Evolutionary conservation across 2,113 vertebrate species (phyloP), one percentile per base, ranked within the genome.

Genomic region (Hemiprocne comata): DNA sequence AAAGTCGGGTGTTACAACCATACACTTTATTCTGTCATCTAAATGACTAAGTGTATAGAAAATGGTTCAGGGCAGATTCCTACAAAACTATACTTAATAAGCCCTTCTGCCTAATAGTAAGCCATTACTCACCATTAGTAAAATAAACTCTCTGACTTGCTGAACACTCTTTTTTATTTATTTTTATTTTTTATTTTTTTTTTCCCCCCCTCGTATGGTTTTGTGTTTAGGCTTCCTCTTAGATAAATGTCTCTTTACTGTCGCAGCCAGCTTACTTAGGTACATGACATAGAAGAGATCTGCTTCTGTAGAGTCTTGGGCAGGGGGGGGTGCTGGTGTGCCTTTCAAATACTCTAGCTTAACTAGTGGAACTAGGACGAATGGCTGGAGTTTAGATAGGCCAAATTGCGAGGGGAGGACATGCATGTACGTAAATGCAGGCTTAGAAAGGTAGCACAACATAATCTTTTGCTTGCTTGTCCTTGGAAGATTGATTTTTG

Each of bases 181-280:
- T 18, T 46, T 46, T 46, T 46, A 17, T 44, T 16, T 20, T n/a
- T 28, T 38, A 12, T 11, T 53, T 26, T 33, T 20, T 13, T 2
- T 0, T 1, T 25, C 20, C 20, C 46, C 20, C 19, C 2, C 5
- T 11, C 6, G 20, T 17, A 9, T 42, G 13, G 5, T 60, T 92
- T 80, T 79, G 31, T 51, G 15, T 72, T 76, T 79, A 55, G 17
- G 86, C 85, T 90, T 78, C 12, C 21, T 81, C 33, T 57, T 70
- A 36, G 23, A 46, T 86, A 69, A 75, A 65, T n/a, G 72, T 19
- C 17, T 55, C 13, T 31, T 31, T 87, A 65, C 31, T 86, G 6
- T 76, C 86, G 67, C 29, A 75, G 2, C 14, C 28, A 36, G 18
- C 33, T 48, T 18, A 48, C 17, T 76, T 67, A 75, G n/a, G 21